Conservation (phyloP, 2,113 vertebrate species). For the Hepsetus odoe region DNA sequence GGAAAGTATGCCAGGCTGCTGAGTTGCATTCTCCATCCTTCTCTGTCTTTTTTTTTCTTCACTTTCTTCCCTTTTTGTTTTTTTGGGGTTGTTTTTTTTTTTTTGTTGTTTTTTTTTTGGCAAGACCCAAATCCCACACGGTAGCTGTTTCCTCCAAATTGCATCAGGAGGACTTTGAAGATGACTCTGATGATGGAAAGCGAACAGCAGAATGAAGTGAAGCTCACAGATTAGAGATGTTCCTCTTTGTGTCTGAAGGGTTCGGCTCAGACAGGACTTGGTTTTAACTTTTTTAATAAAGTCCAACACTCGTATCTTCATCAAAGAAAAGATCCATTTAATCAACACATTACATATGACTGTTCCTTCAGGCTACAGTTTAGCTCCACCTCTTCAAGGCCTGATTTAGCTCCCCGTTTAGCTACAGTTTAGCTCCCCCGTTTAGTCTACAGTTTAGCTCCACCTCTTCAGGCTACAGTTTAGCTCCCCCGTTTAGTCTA, state of each 20-base stretch:
- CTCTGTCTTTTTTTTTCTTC: not conserved
- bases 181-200: conserved; percentile 14
- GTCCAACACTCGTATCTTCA: too few species aligned
- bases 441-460: too few species aligned
- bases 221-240: not conserved
- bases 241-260: not conserved
- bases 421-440: too few species aligned
- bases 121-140: not conserved
- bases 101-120: not conserved
- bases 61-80: not conserved
- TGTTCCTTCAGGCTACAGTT: too few species aligned
- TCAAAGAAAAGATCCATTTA: too few species aligned
- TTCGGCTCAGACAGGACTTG: too few species aligned
- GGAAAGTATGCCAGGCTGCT: not conserved
- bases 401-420: too few species aligned
- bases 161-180: conserved; percentile 30
- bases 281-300: too few species aligned
- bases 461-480: too few species aligned
- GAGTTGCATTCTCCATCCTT: conserved; percentile 1
- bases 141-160: conserved; percentile 17
- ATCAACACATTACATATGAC: too few species aligned
- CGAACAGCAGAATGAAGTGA: not conserved
- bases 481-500: too few species aligned
- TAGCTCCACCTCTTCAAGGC: too few species aligned
- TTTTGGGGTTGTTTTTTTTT: not conserved